Conservation (phyloP, 2,113 vertebrate species). For the Condylura cristata region DNA sequence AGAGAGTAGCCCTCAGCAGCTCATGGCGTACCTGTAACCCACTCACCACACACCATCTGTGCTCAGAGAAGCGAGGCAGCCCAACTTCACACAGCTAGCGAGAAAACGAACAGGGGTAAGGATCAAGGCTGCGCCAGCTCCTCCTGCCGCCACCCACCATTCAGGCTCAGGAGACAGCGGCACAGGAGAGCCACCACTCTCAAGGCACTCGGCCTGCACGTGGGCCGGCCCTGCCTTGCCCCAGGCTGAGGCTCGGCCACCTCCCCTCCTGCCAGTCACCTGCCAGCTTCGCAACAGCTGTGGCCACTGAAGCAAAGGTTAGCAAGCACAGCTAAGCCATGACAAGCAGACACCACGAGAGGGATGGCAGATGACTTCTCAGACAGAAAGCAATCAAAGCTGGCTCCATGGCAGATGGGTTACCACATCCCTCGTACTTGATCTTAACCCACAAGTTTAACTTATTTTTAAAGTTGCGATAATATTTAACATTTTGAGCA, state of each 20-base stretch:
- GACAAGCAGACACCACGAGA: neutral
- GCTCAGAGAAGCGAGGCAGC: constrained; percentile 51
- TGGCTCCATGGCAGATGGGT: neutral
- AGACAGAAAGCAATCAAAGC: neutral
- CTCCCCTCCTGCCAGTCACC: neutral
- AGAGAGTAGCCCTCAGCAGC: neutral
- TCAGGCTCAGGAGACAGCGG: too few species aligned
- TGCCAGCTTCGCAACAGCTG: neutral
- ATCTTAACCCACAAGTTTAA: neutral
- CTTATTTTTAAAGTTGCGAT: neutral
- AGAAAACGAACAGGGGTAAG: constrained; percentile 60
- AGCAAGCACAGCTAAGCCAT: neutral
- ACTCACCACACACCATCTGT: constrained; percentile 44
- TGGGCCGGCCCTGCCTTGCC: neutral
- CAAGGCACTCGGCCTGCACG: neutral
- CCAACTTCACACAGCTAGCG: constrained; percentile 53
- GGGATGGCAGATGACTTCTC: neutral
- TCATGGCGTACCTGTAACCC: constrained; percentile 55
- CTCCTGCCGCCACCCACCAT: neutral
- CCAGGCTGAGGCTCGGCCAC: accelerated
- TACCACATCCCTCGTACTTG: neutral
- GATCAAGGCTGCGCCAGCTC: neutral
- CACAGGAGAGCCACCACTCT: neutral
- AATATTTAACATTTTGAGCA: neutral
- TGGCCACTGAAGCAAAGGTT: neutral